A percentile compares a stretch with the other conserved stretches of the same genome.
Evolutionary conservation across 2,797 vertebrate genomes (phyloP).

Genomic region (Melanotaenia trifasciata): DNA sequence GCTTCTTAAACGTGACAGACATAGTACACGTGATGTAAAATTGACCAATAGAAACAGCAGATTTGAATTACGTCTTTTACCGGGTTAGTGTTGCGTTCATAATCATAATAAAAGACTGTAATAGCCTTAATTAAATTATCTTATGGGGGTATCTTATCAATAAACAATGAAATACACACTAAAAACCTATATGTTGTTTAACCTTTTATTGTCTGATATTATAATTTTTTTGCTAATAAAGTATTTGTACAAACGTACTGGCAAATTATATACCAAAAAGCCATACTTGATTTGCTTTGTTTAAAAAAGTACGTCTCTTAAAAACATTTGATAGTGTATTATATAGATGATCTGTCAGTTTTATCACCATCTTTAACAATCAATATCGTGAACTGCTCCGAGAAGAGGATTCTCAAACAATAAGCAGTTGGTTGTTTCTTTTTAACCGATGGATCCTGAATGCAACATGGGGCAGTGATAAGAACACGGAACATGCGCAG

Average conservation of each 20-base stretch:
- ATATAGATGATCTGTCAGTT: not conserved
- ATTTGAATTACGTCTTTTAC: constrained; percentile 40
- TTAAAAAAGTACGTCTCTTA: not conserved
- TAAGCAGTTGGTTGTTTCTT: rapidly evolving
- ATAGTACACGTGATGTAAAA: not conserved
- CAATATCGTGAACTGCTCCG: not conserved
- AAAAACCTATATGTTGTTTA: too few relatives aligned
- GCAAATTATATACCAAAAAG: too few relatives aligned
- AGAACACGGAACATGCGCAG: constrained; percentile 54
- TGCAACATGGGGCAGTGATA: not conserved
- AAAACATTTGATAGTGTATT: too few relatives aligned
- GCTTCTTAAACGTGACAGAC: constrained; percentile 77
- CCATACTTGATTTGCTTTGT: not conserved
- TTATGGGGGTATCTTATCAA: too few relatives aligned
- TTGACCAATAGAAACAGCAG: constrained; percentile 58
- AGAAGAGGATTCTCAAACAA: too few relatives aligned
- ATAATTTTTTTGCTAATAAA: too few relatives aligned
- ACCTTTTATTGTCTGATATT: too few relatives aligned
- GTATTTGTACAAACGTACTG: too few relatives aligned
- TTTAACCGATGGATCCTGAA: constrained; percentile 2
- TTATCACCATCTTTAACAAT: not conserved
- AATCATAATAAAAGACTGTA: rapidly evolving
- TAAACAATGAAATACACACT: too few relatives aligned
- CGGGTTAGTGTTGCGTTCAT: not conserved
- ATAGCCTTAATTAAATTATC: too few relatives aligned